Evolutionary conservation across 2,113 vertebrate genomes (phyloP).

Genomic region (rabbit (Oryctolagus cuniculus)): DNA sequence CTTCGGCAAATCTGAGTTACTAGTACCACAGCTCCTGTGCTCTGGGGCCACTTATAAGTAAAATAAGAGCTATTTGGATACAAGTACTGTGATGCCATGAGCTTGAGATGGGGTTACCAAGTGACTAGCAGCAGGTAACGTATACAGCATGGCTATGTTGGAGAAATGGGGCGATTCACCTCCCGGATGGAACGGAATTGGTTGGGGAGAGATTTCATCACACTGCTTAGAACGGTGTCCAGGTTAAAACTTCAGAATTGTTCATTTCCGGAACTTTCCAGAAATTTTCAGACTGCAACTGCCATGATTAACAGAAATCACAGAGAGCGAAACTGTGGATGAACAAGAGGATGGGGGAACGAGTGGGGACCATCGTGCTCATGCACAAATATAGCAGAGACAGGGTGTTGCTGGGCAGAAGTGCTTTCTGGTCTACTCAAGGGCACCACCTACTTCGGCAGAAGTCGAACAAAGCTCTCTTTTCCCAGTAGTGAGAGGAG

Average conservation of each 20-base stretch:
- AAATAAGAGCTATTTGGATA: background rate
- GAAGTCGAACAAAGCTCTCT: conserved; percentile 26
- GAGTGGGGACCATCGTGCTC: background rate
- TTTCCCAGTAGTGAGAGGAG: background rate
- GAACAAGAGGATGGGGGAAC: too few relatives aligned
- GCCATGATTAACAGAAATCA: background rate
- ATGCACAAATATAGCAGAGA: background rate
- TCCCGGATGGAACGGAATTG: background rate
- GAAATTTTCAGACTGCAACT: background rate
- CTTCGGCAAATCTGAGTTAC: background rate
- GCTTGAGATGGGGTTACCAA: background rate
- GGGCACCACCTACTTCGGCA: background rate
- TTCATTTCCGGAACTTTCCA: background rate
- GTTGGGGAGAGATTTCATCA: background rate
- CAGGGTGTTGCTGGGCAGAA: background rate
- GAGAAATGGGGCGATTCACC: background rate
- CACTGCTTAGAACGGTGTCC: background rate
- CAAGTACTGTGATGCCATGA: background rate
- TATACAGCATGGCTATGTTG: background rate
- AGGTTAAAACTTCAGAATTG: background rate
- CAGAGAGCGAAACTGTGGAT: background rate
- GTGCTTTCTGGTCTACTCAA: conserved; percentile 42
- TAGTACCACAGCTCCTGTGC: background rate
- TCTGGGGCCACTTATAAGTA: background rate
- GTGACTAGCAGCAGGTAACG: background rate